These are phyloP conservation scores for Sycobia sp. DNA, from an alignment of 1,140 invertebrate species.

Conservation along the genomic window DNA sequence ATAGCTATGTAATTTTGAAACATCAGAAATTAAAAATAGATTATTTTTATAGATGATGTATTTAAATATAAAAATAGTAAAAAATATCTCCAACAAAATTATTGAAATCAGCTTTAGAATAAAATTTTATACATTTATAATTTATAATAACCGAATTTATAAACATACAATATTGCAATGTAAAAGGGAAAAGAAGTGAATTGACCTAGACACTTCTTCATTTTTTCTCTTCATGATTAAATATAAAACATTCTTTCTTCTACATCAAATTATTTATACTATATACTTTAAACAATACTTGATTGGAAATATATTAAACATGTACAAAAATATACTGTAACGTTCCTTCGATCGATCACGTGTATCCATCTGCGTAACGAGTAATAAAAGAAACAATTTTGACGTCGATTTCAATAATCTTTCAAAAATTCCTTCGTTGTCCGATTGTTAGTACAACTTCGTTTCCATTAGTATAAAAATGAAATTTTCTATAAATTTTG, in stretches of 20 bases:
- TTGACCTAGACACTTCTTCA: not conserved
- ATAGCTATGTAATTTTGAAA: no score
- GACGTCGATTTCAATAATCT: constrained; percentile 29
- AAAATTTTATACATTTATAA: constrained; percentile 14
- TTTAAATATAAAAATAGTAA: no score
- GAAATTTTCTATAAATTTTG: constrained; percentile 29
- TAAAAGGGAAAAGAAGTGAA: not conserved
- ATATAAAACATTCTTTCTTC: constrained; percentile 18
- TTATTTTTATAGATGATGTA: no score
- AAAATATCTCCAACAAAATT: constrained; percentile 18
- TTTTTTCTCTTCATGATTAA: constrained; percentile 15
- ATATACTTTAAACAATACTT: constrained; percentile 26
- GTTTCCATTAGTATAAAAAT: constrained; percentile 19
- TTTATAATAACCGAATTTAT: constrained; percentile 4
- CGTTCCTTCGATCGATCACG: constrained; percentile 10
- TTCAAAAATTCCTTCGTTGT: constrained; percentile 17
- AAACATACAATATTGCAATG: constrained; percentile 17
- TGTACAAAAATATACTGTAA: constrained; percentile 32
- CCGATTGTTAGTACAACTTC: constrained; percentile 16
- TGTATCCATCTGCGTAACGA: not conserved
- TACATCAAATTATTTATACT: constrained; percentile 18
- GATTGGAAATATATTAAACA: constrained; percentile 24
- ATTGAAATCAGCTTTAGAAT: constrained; percentile 24
- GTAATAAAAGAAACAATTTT: constrained; percentile 2
- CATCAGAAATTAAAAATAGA: no score